A percentile compares a stretch with the other conserved stretches of the same genome.
Evolutionary conservation across 2,797 vertebrate genomes (phyloP).

Genomic region (Alouatta caraya): DNA sequence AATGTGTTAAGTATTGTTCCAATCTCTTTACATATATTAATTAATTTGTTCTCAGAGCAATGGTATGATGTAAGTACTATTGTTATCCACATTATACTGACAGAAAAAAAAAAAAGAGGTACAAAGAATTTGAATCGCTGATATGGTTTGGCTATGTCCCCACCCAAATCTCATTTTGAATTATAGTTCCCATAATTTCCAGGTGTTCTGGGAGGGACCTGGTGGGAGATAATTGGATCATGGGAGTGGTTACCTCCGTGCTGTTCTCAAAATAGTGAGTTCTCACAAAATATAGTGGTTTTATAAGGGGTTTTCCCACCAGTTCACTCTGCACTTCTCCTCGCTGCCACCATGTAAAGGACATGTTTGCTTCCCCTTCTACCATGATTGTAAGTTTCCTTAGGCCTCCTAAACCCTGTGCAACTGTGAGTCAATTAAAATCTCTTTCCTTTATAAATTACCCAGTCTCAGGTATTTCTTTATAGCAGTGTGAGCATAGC

Average conservation of each 20-base stretch:
- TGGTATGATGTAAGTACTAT: not conserved
- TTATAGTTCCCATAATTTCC: not conserved
- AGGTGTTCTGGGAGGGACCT: not conserved
- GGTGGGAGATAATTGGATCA: not conserved
- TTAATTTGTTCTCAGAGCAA: not conserved
- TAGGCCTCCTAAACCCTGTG: not conserved
- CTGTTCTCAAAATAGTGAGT: not conserved
- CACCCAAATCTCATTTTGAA: not conserved
- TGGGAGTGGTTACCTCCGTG: not conserved
- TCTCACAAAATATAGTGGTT: not conserved
- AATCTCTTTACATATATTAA: not conserved
- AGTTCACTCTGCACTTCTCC: not conserved
- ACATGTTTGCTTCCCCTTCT: not conserved
- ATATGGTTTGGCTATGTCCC: not conserved
- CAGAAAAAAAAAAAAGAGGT: not conserved
- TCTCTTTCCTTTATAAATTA: not conserved
- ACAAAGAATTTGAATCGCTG: not conserved
- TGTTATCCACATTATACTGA: not conserved
- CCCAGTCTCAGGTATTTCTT: not conserved
- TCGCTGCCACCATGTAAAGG: not conserved
- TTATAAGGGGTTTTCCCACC: not conserved
- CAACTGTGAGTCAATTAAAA: not conserved
- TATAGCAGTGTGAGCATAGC: not conserved
- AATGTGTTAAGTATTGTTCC: not conserved
- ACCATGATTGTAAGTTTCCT: not conserved